A percentile compares a stretch with the other conserved stretches of the same genome.
phyloP scores from a whole-genome alignment of 2,797 vertebrate genomes.

The Leptodactylus fallax region DNA sequence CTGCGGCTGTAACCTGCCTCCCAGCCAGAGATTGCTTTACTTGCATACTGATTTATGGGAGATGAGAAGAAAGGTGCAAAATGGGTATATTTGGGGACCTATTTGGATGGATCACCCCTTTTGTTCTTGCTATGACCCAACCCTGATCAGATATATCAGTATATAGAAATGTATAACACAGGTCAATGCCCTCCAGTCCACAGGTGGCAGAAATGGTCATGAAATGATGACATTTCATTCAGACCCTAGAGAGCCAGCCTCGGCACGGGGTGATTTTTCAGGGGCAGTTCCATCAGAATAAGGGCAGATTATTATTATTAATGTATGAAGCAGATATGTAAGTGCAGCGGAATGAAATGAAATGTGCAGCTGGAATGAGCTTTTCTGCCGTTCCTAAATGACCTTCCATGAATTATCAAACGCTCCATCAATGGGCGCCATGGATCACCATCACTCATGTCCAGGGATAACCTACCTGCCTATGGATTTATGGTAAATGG shows the following conservation, averaged over 20 bases:
- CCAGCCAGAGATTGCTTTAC: background rate
- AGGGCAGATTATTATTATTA: background rate
- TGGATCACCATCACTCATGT: background rate
- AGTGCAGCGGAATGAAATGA: background rate
- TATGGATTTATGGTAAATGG: background rate
- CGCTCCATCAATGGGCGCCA: background rate
- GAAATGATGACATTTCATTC: background rate
- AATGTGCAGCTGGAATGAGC: background rate
- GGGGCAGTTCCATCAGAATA: background rate
- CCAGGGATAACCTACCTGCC: background rate
- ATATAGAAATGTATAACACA: background rate
- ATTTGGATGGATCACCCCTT: too few relatives aligned
- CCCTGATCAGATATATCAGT: background rate
- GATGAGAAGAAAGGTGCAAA: too few relatives aligned
- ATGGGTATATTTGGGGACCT: too few relatives aligned
- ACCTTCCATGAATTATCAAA: slow-evolving; percentile 7
- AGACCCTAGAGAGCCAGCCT: background rate
- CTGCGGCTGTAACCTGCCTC: background rate
- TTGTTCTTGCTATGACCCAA: too few relatives aligned
- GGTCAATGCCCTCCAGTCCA: background rate
- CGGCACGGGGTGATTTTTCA: background rate
- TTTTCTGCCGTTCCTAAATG: background rate
- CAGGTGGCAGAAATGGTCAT: too few relatives aligned
- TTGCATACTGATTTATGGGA: background rate
- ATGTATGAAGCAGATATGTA: background rate